Evolutionary conservation across 30 jellyfish, hydroid and myxozoan species (phyloP).

Genomic region (Mastigias papua): DNA sequence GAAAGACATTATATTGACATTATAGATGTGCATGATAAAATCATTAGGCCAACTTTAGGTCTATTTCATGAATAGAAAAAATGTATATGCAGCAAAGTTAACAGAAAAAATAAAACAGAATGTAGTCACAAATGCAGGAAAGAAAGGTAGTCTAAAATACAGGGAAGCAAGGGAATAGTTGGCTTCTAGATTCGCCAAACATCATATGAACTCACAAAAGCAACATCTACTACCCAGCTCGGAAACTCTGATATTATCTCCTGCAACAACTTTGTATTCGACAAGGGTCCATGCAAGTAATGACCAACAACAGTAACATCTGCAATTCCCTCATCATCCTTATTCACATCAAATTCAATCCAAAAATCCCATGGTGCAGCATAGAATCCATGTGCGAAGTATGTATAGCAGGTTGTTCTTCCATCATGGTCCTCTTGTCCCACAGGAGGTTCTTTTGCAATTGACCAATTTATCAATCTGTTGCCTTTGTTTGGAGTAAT

Average conservation of each 20-base stretch:
- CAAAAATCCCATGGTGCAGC: constrained; percentile 93
- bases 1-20: too few species aligned
- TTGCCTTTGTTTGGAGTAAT: constrained; percentile 66
- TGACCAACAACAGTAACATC: constrained; percentile 91
- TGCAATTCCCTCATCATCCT: constrained; percentile 46
- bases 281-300: constrained; percentile 81
- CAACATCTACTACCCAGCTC: constrained; percentile 78
- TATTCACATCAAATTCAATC: constrained; percentile 86
- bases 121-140: neutral
- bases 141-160: neutral
- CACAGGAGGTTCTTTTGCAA: constrained; percentile 65
- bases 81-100: too few species aligned
- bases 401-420: constrained; percentile 62
- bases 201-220: constrained; percentile 87
- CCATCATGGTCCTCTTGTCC: constrained; percentile 77
- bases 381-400: constrained; percentile 84
- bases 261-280: constrained; percentile 71
- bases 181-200: constrained; percentile 58
- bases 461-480: constrained; percentile 79
- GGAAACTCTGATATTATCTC: constrained; percentile 69
- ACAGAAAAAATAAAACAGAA: too few species aligned
- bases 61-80: too few species aligned
- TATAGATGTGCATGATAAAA: too few species aligned
- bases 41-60: too few species aligned
- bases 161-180: neutral